phyloP scores from a whole-genome alignment of 2,888 invertebrate genomes.

The Biston betularia region DNA sequence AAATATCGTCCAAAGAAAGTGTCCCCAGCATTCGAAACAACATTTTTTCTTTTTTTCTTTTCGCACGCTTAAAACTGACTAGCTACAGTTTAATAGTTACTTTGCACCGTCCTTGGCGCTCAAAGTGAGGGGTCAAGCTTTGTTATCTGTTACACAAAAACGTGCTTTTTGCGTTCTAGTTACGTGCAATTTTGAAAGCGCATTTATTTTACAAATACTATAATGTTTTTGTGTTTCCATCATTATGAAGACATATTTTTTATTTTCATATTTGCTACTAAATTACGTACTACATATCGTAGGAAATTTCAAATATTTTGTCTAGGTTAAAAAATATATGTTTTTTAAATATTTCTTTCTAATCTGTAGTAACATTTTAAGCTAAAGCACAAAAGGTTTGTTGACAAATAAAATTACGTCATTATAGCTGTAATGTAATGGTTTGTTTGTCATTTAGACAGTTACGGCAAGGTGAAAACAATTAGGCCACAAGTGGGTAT shows the following conservation, averaged over 20 bases:
- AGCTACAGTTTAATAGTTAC: constrained; percentile 49
- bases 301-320: too few species aligned
- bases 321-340: too few species aligned
- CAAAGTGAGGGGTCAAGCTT: constrained; percentile 38
- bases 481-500: constrained; percentile 19
- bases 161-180: constrained; percentile 35
- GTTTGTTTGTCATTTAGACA: constrained; percentile 18
- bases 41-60: constrained; percentile 19
- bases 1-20: constrained; percentile 13
- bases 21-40: background rate
- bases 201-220: background rate
- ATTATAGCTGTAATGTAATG: constrained; percentile 19
- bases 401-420: constrained; percentile 20
- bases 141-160: constrained; percentile 37
- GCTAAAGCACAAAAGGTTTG: constrained; percentile 5
- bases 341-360: background rate
- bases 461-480: constrained; percentile 23
- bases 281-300: too few species aligned
- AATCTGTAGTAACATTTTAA: constrained; percentile 5
- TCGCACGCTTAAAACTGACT: constrained; percentile 45
- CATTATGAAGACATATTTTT: too few species aligned
- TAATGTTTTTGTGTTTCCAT: too few species aligned
- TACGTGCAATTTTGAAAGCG: constrained; percentile 25
- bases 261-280: too few species aligned
- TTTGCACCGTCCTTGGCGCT: constrained; percentile 49